Evolutionary conservation across 2,888 invertebrate species (phyloP).

Genomic region (Polymixis flavicincta): DNA sequence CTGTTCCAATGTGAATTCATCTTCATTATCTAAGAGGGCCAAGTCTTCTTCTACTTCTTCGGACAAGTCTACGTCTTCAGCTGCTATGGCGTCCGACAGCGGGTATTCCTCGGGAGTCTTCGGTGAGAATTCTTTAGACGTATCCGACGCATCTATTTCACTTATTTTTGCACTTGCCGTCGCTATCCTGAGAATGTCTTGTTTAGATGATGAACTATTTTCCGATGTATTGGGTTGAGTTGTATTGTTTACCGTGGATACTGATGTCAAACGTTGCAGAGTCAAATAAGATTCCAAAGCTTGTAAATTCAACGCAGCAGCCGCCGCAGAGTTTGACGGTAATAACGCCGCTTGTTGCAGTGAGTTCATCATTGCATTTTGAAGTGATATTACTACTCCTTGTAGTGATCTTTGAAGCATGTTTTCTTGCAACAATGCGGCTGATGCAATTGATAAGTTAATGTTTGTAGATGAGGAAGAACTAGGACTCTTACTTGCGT

Average conservation of each 20-base stretch:
- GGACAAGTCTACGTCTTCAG: constrained; percentile 92
- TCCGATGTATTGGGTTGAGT: constrained; percentile 80
- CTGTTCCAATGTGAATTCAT: constrained; percentile 92
- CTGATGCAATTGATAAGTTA: constrained; percentile 90
- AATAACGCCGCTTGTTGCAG: constrained; percentile 95
- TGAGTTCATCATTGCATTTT: constrained; percentile 96
- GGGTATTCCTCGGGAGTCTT: constrained; percentile 88
- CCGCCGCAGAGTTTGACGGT: constrained; percentile 95
- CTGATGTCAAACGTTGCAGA: constrained; percentile 94
- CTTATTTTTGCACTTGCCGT: constrained; percentile 89
- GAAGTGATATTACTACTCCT: constrained; percentile 95
- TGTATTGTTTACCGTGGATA: constrained; percentile 89
- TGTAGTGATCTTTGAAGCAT: constrained; percentile 94
- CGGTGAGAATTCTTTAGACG: constrained; percentile 84
- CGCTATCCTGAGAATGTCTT: constrained; percentile 93
- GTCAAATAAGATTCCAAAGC: constrained; percentile 96
- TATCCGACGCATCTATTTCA: constrained; percentile 84
- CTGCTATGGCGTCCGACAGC: constrained; percentile 88
- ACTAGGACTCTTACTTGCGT: constrained; percentile 86
- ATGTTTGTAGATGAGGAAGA: constrained; percentile 82
- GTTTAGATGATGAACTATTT: constrained; percentile 88
- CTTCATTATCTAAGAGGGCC: constrained; percentile 94
- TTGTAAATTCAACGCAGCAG: constrained; percentile 95
- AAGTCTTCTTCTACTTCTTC: constrained; percentile 94
- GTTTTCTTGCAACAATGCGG: constrained; percentile 91